Conservation (phyloP, 1,140 invertebrate genomes). For the Paralvinella palmiformis region DNA sequence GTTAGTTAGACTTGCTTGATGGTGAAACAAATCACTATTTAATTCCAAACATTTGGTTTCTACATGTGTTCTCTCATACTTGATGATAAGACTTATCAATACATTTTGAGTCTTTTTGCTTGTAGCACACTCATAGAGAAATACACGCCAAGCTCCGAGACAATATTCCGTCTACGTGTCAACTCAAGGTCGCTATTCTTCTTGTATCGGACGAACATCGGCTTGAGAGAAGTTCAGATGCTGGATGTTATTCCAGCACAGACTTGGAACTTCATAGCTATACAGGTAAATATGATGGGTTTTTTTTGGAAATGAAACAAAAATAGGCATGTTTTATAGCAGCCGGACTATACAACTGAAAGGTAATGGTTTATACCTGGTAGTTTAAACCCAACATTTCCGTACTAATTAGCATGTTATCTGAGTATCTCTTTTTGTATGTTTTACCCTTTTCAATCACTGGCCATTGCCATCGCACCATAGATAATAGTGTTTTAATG, state of each 20-base stretch:
- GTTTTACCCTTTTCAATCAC: neutral
- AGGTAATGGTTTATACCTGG: neutral
- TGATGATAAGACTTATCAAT: neutral
- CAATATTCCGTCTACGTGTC: conserved; percentile 27
- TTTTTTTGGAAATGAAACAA: neutral
- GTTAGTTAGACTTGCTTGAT: neutral
- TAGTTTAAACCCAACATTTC: neutral
- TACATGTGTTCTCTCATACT: neutral
- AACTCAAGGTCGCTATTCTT: conserved; percentile 21
- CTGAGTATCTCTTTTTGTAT: neutral
- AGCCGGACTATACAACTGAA: neutral
- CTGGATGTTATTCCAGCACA: conserved; percentile 28
- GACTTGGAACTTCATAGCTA: conserved; percentile 34
- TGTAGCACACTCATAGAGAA: conserved; percentile 21
- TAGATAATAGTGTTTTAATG: no score
- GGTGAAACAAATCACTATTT: neutral
- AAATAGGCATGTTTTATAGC: neutral
- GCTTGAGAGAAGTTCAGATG: conserved; percentile 23
- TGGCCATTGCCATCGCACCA: no score
- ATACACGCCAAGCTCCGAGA: conserved; percentile 17
- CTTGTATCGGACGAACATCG: conserved; percentile 22
- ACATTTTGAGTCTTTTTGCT: neutral
- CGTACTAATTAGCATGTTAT: neutral
- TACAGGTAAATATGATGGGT: conserved; percentile 28
- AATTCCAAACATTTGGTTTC: neutral